A percentile compares a stretch with the other conserved stretches of the same genome.
Conservation (phyloP, 1,140 invertebrate genomes). For the Adelges cooleyi region DNA sequence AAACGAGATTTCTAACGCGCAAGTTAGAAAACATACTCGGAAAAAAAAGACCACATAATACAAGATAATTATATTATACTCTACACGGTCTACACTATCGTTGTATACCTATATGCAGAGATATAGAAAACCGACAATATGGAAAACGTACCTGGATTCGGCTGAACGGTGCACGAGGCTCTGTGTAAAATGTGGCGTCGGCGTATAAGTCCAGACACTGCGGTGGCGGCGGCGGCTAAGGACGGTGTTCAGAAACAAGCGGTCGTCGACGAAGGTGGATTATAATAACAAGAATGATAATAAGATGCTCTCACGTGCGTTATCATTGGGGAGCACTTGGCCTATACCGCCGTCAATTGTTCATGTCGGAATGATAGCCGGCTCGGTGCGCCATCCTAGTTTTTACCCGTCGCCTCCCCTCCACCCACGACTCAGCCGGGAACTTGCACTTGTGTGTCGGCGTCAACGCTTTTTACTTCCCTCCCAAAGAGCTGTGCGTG, state of each 20-base stretch:
- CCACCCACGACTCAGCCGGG: neutral
- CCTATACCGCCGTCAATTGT: neutral
- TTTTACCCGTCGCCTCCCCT: conserved; percentile 13
- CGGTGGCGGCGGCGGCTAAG: neutral
- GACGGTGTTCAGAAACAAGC: neutral
- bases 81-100: no score
- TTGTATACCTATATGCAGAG: no score
- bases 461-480: neutral
- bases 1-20: no score
- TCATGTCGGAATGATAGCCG: conserved; percentile 20
- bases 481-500: neutral
- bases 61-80: no score
- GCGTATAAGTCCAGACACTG: no score
- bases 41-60: no score
- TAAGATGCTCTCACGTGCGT: neutral
- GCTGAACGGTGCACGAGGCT: no score
- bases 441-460: neutral
- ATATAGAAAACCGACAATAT: no score
- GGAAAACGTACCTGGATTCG: no score
- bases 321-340: neutral
- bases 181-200: no score
- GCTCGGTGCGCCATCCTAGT: neutral
- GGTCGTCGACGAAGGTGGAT: neutral
- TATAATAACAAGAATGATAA: no score
- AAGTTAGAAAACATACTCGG: no score